Evolutionary conservation across 1,140 invertebrate genomes (phyloP), one percentile per base, ranked within the genome.

Genomic region (Proctacanthus coquilletti): DNA sequence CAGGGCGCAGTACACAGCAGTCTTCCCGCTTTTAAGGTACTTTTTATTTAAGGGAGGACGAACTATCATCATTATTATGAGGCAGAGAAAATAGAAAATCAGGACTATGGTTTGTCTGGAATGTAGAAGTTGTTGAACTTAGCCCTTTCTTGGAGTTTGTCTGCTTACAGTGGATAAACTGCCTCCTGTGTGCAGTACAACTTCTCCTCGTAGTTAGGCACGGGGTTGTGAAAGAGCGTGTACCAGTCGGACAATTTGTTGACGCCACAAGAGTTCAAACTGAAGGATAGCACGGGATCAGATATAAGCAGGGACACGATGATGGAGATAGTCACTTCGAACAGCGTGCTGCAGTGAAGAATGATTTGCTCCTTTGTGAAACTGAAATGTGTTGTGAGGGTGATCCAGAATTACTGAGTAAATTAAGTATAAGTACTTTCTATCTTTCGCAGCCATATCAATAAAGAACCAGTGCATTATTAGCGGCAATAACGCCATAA

Each of bases 161-260:
- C 74, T 79, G 39, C 45, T 81, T 73, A 95, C 82, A 97, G 65
- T 36, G 93, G 93, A 69, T 93, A 97, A 0, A 96, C 91, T 31
- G 89, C 86, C 67, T 97, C 93, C 52, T 96, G 88, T 1, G 92
- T 93, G 61, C 93, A 98, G 62, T 93, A 77, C 14, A 97, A 61
- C 36, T 76, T 82, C 36, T 77, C 69, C 46, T 84, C 80, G 64
- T 94, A 96, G 58, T 93, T 84, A 5, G 89, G 86, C 46, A 72
- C 78, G 18, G 93, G 94, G 68, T 97, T 97, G 44, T 93, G 84
- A 15, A 96, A 66, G 39, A 96, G 59, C 0, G 92, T 94, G 57
- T 97, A 97, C 92, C 92, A 97, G 61, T 98, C 92, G 1, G 86
- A 80, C 4, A 96, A 61, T 14, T 74, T 71, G 21, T 71, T 68